Conservation (phyloP, 2,113 vertebrate species). For the Chionis minor region DNA sequence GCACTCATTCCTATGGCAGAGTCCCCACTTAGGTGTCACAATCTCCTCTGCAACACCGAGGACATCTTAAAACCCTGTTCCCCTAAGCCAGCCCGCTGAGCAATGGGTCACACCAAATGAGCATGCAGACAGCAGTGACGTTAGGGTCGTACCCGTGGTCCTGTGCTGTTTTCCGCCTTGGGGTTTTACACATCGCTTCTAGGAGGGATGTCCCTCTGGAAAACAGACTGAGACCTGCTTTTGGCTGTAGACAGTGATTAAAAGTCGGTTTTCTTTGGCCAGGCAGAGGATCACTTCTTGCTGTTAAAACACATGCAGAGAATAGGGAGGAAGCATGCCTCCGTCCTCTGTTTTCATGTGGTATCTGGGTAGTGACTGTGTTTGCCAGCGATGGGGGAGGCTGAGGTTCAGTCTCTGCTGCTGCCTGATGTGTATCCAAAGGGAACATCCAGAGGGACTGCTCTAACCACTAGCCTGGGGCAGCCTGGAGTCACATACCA, state of each 20-base stretch:
- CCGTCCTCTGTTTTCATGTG: not conserved
- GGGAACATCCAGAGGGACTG: not conserved
- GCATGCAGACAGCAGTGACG: not conserved
- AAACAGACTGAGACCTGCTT: not conserved
- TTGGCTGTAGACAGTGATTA: not conserved
- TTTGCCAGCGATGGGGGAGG: not conserved
- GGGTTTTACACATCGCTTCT: not conserved
- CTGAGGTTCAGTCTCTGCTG: not conserved
- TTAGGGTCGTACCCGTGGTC: not conserved
- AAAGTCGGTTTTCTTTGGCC: not conserved
- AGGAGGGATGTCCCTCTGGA: not conserved
- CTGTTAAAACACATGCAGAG: not conserved
- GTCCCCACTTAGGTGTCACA: not conserved
- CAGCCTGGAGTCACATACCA: not conserved
- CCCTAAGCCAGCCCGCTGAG: not conserved
- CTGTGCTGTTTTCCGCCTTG: not conserved
- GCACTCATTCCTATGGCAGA: not conserved
- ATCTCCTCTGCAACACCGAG: not conserved
- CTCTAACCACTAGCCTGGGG: not conserved
- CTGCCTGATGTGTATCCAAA: fast-evolving
- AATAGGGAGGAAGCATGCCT: not conserved
- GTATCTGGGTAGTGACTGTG: not conserved
- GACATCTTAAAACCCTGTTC: not conserved
- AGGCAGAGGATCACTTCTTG: not conserved
- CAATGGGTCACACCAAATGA: not conserved